Evolutionary conservation across 1,140 invertebrate species (phyloP).

Genomic region (Drosophila kanapiae): DNA sequence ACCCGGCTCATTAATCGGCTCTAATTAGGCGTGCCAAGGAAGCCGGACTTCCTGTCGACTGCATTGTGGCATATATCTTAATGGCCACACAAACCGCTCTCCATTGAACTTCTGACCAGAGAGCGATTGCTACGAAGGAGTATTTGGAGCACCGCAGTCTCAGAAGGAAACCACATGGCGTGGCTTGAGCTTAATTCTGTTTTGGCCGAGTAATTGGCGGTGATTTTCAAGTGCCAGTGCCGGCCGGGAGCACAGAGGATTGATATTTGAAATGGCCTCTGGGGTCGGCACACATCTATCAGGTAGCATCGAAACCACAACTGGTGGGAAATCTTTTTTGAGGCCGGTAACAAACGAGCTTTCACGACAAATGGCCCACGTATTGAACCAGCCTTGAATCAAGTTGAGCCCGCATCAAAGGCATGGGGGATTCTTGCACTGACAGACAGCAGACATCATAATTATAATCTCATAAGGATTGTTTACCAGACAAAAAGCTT

Average conservation of each 20-base stretch:
- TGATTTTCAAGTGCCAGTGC: conserved; percentile 16
- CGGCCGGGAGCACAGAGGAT: neutral
- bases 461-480: no score
- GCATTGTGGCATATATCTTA: conserved; percentile 33
- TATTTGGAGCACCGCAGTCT: neutral
- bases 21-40: conserved; percentile 60
- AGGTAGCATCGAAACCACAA: conserved; percentile 4
- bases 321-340: conserved; percentile 7
- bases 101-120: conserved; percentile 1
- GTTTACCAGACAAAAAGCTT: no score
- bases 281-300: conserved; percentile 1
- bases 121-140: neutral
- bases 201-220: conserved; percentile 36
- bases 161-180: conserved; percentile 1
- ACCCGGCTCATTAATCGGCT: conserved; percentile 41
- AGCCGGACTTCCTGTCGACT: conserved; percentile 51
- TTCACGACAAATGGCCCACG: conserved; percentile 24
- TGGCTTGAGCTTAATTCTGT: conserved; percentile 22
- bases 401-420: conserved; percentile 11
- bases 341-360: conserved; percentile 4
- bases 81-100: conserved; percentile 2
- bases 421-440: neutral
- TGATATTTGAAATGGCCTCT: conserved; percentile 8
- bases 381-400: conserved; percentile 25
- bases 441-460: neutral